Percentiles rank a stretch among this genome's conserved stretches.
phyloP scores from a whole-genome alignment of 2,888 invertebrate genomes.

The Oscheius sp. region DNA sequence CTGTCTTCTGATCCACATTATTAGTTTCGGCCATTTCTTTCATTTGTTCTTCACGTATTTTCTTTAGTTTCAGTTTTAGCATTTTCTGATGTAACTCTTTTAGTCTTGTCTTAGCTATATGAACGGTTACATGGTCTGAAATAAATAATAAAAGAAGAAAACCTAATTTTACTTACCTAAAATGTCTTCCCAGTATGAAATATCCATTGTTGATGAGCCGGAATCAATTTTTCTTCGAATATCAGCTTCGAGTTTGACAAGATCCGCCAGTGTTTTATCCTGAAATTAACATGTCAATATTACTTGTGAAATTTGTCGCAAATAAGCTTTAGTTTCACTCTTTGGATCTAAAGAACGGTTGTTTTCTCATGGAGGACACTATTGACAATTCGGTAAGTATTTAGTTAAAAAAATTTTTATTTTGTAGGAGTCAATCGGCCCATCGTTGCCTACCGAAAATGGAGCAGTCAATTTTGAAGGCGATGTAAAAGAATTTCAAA shows the following conservation, averaged over 20 bases:
- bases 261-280: constrained; percentile 89
- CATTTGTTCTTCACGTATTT: constrained; percentile 83
- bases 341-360: too few relatives aligned
- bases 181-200: constrained; percentile 95
- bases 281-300: constrained; percentile 36
- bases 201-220: constrained; percentile 93
- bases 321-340: neutral
- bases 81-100: constrained; percentile 92
- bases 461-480: constrained; percentile 5
- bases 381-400: too few relatives aligned
- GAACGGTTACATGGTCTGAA: constrained; percentile 74
- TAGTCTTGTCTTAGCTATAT: constrained; percentile 81
- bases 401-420: too few relatives aligned
- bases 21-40: constrained; percentile 40
- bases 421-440: neutral
- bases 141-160: neutral
- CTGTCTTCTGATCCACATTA: neutral
- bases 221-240: constrained; percentile 87
- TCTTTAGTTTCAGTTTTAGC: constrained; percentile 86
- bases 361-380: too few relatives aligned
- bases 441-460: neutral
- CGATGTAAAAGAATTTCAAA: constrained; percentile 36
- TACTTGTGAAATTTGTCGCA: neutral
- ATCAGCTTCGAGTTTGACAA: constrained; percentile 84
- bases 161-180: constrained; percentile 79